Base-by-base conservation (phyloP, 2,888 invertebrate species). In the Plebejus argus region DNA sequence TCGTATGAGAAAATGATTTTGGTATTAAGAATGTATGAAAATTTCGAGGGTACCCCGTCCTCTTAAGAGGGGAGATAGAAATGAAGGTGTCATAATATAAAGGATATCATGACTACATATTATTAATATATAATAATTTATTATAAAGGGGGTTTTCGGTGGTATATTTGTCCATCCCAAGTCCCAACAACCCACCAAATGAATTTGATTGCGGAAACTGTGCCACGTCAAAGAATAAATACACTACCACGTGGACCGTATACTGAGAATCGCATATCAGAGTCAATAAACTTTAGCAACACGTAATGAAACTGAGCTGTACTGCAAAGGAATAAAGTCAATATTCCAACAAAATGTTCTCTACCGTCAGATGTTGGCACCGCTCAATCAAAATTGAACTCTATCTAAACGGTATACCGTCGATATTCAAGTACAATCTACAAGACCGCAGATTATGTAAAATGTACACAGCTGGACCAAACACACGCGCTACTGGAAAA, bases 401-500 rank as follows among this genome's bases (percentile, higher is more conserved):
- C 77, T 81, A 78, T 53, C 4, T 10, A 77, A 6, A 56, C 39
- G 28, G 12, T 1, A 76, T 75, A 74, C 39, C 56, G 39, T 66
- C 45, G 76, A 49, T 77, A 78, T 78, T 66, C 28, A 20, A 72
- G 66, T 49, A 39, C 35, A 28, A 15, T 23, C 5, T 28, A 28
- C 7, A 18, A 23, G 5, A 15, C 66, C 70, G 56, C 76, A 76
- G 76, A 78, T 81, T 81, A 81, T 80, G 90, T 88, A 90, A 90
- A 91, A 91, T 89, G 85, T 85, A 86, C 87, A 88, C 90, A 90
- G 89, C 90, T 90, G 89, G 84, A 83, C 83, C 81, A 79, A 76
- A 79, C 76, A 78, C 77, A 6, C 75, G 76, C 78, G 79, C 61
- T 79, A 82, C 72, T 70, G 81, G 81, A 87, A 84, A 85, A 80